Conservation (phyloP, 2,888 invertebrate genomes). For the Neoascia interrupta region DNA sequence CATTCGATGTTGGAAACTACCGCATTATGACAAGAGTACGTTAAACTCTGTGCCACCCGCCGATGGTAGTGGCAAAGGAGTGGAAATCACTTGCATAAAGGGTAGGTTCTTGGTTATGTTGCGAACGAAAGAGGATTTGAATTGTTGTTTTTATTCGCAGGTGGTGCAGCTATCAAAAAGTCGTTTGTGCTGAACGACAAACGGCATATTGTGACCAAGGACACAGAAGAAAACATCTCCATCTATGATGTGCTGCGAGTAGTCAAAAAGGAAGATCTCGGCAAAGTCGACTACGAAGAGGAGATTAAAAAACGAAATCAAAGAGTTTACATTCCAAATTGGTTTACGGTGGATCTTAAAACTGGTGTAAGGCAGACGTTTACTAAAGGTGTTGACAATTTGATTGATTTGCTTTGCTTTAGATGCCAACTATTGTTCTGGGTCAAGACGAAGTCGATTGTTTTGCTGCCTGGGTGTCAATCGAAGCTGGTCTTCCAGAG, state of each 20-base stretch:
- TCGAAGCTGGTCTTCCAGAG: constrained; percentile 94
- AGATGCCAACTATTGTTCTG: constrained; percentile 98
- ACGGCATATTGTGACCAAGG: constrained; percentile 96
- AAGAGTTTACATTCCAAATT: constrained; percentile 97
- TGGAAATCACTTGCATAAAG: constrained; percentile 80
- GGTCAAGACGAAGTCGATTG: constrained; percentile 99
- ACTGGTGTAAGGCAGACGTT: constrained; percentile 87
- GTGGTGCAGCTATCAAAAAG: constrained; percentile 96
- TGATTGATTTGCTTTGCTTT: constrained; percentile 25
- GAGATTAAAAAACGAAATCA: constrained; percentile 95
- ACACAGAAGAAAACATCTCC: constrained; percentile 93
- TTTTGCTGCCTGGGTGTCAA: constrained; percentile 98
- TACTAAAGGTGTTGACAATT: neutral
- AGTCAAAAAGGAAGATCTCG: constrained; percentile 93
- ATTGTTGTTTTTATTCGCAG: constrained; percentile 80
- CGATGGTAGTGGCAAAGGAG: constrained; percentile 70
- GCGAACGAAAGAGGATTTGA: neutral
- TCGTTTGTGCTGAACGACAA: constrained; percentile 97
- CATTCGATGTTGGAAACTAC: constrained; percentile 83
- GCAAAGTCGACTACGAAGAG: constrained; percentile 94
- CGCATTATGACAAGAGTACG: constrained; percentile 78
- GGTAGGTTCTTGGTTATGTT: constrained; percentile 73
- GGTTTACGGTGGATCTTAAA: constrained; percentile 99
- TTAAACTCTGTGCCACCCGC: constrained; percentile 74
- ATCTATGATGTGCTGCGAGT: constrained; percentile 96